Conservation (phyloP, 2,797 vertebrate genomes). For the Coreius guichenoti region DNA sequence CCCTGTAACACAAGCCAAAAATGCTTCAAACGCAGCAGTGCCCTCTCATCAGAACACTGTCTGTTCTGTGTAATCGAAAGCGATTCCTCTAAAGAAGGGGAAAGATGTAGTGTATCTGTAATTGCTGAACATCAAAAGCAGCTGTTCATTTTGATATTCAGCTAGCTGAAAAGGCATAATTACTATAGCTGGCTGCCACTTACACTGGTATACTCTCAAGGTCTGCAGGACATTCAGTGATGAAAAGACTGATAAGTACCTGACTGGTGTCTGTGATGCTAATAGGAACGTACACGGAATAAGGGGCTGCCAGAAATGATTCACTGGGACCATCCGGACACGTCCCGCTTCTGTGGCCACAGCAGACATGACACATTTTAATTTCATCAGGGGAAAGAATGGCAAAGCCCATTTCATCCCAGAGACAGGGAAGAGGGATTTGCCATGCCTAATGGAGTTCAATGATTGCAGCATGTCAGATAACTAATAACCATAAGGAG, state of each 20-base stretch:
- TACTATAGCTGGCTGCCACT: conserved; percentile 54
- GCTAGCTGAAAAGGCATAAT: conserved; percentile 42
- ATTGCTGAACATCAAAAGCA: conserved; percentile 57
- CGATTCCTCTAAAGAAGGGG: conserved; percentile 38
- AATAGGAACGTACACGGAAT: conserved; percentile 70
- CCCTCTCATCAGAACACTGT: conserved; percentile 57
- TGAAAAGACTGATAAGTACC: conserved; percentile 60
- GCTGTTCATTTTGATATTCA: conserved; percentile 49
- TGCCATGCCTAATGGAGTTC: conserved; percentile 80
- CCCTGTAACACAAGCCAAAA: conserved; percentile 52
- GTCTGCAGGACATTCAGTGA: conserved; percentile 60
- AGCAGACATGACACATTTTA: conserved; percentile 80
- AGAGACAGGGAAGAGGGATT: conserved; percentile 73
- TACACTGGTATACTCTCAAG: conserved; percentile 53
- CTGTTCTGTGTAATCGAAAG: conserved; percentile 52
- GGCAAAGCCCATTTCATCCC: conserved; percentile 78
- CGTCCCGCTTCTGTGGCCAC: conserved; percentile 67
- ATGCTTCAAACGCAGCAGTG: conserved; percentile 57
- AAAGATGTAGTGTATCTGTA: conserved; percentile 51
- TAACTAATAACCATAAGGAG: conserved; percentile 68
- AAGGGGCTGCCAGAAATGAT: conserved; percentile 76
- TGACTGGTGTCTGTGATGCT: conserved; percentile 65
- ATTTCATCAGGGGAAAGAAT: conserved; percentile 76
- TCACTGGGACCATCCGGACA: conserved; percentile 68
- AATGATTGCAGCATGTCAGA: conserved; percentile 80